phyloP scores from a whole-genome alignment of 2,113 vertebrate species.

The Maccullochella peelii region DNA sequence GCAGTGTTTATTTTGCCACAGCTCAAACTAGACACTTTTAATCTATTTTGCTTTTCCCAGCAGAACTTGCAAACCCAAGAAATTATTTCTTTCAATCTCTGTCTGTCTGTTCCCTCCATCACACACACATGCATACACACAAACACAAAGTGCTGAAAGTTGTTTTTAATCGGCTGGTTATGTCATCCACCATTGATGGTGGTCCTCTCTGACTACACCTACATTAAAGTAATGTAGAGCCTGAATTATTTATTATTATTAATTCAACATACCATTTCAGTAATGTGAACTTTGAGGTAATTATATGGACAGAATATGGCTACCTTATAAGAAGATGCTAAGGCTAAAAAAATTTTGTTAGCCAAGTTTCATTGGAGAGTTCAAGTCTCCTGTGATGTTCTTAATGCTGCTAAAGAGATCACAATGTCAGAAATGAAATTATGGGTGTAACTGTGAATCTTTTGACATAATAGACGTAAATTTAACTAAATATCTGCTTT shows the following conservation, averaged over 20 bases:
- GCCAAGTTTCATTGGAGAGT: background rate
- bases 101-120: background rate
- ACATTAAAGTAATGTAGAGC: background rate
- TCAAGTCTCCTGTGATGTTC: background rate
- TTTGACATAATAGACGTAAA: background rate
- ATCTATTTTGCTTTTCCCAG: conserved; percentile 61
- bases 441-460: background rate
- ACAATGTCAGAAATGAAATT: background rate
- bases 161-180: background rate
- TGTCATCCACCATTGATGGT: background rate
- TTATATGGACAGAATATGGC: background rate
- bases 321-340: background rate
- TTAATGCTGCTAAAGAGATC: background rate
- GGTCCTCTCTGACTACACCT: background rate
- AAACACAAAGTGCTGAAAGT: background rate
- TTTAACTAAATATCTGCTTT: background rate
- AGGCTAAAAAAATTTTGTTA: background rate
- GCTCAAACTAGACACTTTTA: conserved; percentile 70
- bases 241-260: background rate
- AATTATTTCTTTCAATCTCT: conserved; percentile 40
- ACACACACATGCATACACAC: background rate
- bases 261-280: background rate
- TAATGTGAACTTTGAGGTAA: background rate
- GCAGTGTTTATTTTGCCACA: conserved; percentile 76
- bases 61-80: conserved; percentile 30